Evolutionary conservation across 2,113 vertebrate genomes (phyloP), one percentile per base, ranked within the genome.

Genomic region (Agapornis roseicollis): DNA sequence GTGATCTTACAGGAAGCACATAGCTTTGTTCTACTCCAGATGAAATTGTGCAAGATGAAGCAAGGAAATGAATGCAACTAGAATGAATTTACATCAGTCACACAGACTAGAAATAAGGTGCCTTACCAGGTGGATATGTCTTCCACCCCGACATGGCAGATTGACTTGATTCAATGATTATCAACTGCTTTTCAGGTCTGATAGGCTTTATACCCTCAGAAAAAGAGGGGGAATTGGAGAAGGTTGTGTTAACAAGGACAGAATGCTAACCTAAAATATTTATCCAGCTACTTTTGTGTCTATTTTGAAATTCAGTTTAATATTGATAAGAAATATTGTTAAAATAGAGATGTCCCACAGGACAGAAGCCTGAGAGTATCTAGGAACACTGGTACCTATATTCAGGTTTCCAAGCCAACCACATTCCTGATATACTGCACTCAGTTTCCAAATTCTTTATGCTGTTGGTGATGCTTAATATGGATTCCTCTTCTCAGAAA

Each of bases 211-310:
- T 0, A 1, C 1, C 3, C 3, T 39, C 15, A 71, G 42, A 7
- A 3, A 25, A 35, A 33, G 31, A 31, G 6, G 10, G 25, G 27
- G 39, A 13, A 31, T 14, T 6, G 2, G 35, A 22, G 47, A 20
- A 29, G 3, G 1, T 7, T 37, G 1, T 22, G 2, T 56, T 81
- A 78, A 2, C 0, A 2, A 68, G 31, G 22, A 16, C 7, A 69
- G 39, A 73, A 76, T 61, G 7, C 2, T 50, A 69, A 55, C 5
- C 5, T 44, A 15, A 35, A 24, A 31, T 17, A 50, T 27, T 27
- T 77, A 47, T 41, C 14, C 14, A 56, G 13, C 1, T 44, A 39
- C 11, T 20, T 68, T 42, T 65, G 1, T 47, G 24, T 52, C 33
- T 52, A 7, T 65, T 81, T 84, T 39, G 16, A 84, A 87, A 39